These are phyloP conservation scores for Eunapius fragilis DNA, from an alignment of 37 sponge, comb jelly and placozoan species.

Conservation along the genomic window DNA sequence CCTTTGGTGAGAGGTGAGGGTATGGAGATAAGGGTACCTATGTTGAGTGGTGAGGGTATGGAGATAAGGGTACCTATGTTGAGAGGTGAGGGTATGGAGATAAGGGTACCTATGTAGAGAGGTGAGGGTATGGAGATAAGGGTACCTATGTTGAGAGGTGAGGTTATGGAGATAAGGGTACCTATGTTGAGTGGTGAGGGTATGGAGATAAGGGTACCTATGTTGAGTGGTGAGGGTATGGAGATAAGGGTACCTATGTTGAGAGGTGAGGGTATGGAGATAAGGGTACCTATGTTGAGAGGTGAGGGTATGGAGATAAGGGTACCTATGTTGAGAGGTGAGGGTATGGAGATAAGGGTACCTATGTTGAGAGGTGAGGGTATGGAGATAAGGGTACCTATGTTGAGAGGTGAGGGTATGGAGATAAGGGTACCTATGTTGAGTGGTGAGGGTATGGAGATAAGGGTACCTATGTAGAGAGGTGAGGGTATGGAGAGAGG, in stretches of 20 bases:
- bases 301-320: background rate
- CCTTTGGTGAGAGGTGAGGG: background rate
- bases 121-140: background rate
- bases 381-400: background rate
- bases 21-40: background rate
- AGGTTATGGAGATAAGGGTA: background rate
- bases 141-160: background rate
- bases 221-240: too few relatives aligned
- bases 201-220: background rate
- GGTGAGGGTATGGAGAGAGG: background rate
- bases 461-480: background rate
- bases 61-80: too few relatives aligned
- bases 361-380: background rate
- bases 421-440: background rate
- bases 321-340: background rate
- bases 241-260: background rate
- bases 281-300: too few relatives aligned
- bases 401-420: background rate
- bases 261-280: too few relatives aligned
- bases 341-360: background rate
- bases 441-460: background rate
- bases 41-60: background rate
- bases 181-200: background rate
- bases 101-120: too few relatives aligned
- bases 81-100: too few relatives aligned